Evolutionary conservation across 2,113 vertebrate genomes (phyloP).

Genomic region (Cheilinus undulatus): DNA sequence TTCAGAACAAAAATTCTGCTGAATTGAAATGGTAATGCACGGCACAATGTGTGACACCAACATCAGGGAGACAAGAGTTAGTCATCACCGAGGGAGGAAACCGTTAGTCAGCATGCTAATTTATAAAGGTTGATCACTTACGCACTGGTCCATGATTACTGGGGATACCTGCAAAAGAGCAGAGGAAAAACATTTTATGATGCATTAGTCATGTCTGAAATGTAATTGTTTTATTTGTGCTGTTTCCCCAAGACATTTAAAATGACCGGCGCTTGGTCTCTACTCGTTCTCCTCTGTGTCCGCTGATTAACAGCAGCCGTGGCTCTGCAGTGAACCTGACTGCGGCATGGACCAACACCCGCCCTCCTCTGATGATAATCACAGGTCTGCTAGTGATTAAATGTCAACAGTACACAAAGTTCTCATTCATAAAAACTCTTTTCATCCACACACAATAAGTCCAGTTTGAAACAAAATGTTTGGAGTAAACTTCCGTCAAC

Average conservation of each 20-base stretch:
- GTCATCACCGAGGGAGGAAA: conserved; percentile 37
- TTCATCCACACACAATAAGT: too few species aligned
- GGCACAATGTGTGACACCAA: conserved; percentile 27
- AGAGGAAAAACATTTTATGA: conserved; percentile 48
- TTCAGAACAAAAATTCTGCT: conserved; percentile 28
- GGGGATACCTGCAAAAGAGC: conserved; percentile 89
- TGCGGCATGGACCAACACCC: conserved; percentile 11
- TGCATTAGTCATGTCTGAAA: conserved; percentile 2
- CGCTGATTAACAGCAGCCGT: conserved; percentile 53
- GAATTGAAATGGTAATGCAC: conserved; percentile 15
- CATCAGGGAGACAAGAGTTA: conserved; percentile 38
- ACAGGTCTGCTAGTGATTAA: conserved; percentile 44
- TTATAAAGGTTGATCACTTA: conserved; percentile 85
- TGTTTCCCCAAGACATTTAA: conserved; percentile 26
- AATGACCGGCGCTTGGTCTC: conserved; percentile 10
- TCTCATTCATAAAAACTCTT: not conserved
- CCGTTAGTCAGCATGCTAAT: conserved; percentile 60
- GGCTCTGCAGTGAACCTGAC: conserved; percentile 26
- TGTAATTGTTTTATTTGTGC: not conserved
- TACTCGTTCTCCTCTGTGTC: conserved; percentile 28
- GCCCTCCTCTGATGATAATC: conserved; percentile 70
- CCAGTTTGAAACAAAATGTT: too few species aligned
- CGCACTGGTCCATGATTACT: conserved; percentile 95
- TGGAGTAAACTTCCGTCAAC: too few species aligned
- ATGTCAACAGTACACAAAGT: conserved; percentile 61